Conservation (phyloP, 2,888 invertebrate genomes). For the Tethea ocularis region DNA sequence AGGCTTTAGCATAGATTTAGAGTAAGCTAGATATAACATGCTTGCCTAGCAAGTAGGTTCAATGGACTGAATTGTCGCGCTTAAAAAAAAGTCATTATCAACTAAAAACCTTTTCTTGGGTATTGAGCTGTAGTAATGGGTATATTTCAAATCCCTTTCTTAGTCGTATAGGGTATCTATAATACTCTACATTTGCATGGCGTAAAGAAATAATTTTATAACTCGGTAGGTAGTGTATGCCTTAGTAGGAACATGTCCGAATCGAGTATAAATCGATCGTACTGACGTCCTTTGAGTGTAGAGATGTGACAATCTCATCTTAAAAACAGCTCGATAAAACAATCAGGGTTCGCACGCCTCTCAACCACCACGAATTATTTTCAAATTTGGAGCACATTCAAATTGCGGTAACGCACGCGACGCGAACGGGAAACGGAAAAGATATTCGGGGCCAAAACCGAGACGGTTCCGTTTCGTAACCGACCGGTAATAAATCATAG, state of each 20-base stretch:
- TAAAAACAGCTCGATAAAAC: slow-evolving; percentile 8
- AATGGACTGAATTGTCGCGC: no score
- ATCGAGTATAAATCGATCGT: neutral
- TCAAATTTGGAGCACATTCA: slow-evolving; percentile 81
- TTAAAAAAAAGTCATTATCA: no score
- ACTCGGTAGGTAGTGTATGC: neutral
- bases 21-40: no score
- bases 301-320: slow-evolving; percentile 7
- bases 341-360: slow-evolving; percentile 26
- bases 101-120: no score
- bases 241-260: neutral
- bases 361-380: slow-evolving; percentile 72
- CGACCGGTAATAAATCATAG: slow-evolving; percentile 77
- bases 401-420: slow-evolving; percentile 81
- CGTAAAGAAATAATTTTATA: no score
- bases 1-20: no score
- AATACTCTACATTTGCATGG: no score
- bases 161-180: no score
- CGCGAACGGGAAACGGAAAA: slow-evolving; percentile 67
- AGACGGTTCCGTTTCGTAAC: slow-evolving; percentile 69
- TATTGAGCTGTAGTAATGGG: no score
- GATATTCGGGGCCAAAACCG: slow-evolving; percentile 55
- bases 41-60: no score
- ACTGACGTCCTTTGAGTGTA: neutral
- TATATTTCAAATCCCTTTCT: no score